These are phyloP conservation scores for Diorhabda sublineata DNA, from an alignment of 1,140 invertebrate species.

Conservation along the genomic window DNA sequence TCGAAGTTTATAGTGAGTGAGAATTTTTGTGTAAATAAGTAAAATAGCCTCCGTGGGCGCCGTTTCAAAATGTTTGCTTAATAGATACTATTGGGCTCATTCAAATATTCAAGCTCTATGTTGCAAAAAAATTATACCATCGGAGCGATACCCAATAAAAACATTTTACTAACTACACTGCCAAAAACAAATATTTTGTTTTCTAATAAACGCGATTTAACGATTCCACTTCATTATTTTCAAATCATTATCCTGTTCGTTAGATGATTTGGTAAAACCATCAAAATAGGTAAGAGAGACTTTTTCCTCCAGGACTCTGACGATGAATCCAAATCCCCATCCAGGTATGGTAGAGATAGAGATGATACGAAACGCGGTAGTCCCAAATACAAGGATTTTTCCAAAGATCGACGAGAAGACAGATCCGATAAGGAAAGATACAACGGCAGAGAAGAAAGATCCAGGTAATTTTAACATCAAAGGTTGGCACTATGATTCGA, in stretches of 20 bases:
- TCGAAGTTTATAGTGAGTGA: too few relatives aligned
- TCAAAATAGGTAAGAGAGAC: constrained; percentile 26
- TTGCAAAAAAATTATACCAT: too few relatives aligned
- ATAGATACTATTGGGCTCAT: too few relatives aligned
- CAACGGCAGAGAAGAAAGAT: constrained; percentile 1
- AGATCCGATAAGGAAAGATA: constrained; percentile 16
- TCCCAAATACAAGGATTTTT: constrained; percentile 12
- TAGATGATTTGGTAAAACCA: constrained; percentile 13
- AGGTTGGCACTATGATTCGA: too few relatives aligned
- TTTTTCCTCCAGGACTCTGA: constrained; percentile 35
- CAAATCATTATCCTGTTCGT: constrained; percentile 5
- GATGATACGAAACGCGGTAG: constrained; percentile 16
- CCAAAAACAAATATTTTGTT: too few relatives aligned
- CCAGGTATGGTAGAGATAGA: constrained; percentile 7
- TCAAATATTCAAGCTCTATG: too few relatives aligned
- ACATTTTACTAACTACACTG: too few relatives aligned
- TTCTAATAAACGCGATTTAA: background rate
- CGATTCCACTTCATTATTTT: background rate
- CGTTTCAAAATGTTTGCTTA: too few relatives aligned
- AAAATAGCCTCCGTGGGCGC: too few relatives aligned
- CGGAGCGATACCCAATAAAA: too few relatives aligned
- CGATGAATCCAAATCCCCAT: constrained; percentile 11
- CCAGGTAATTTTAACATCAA: too few relatives aligned
- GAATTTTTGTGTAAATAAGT: too few relatives aligned
- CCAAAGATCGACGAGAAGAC: constrained; percentile 12